Evolutionary conservation across 2,113 vertebrate genomes (phyloP), one percentile per base, ranked within the genome.

Genomic region (Lycaon pictus): DNA sequence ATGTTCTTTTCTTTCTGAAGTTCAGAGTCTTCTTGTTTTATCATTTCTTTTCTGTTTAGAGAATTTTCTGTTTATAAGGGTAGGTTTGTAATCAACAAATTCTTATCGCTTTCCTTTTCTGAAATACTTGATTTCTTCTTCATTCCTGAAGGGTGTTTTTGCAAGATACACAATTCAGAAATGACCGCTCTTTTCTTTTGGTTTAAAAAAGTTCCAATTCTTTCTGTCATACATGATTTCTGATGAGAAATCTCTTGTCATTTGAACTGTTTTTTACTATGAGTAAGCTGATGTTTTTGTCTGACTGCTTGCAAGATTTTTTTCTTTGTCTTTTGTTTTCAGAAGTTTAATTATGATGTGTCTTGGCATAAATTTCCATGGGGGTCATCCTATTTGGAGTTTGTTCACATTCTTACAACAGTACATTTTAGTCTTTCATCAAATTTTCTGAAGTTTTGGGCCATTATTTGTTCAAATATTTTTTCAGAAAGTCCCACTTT

Each of bases 301-400:
- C 51, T 84, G 56, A 77, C 48, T 77, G 16, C 19, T 76, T 94
- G 94, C 25, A 95, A 81, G 23, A 51, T n/a, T 62, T 80, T 80
- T 88, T 56, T 11, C 8, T 53, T 55, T 58, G 72, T 62, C 32
- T 81, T 83, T 81, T 72, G 43, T 72, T 37, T 95, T 81, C 55
- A 87, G n/a, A 81, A 55, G 19, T 93, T 90, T 85, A 94, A 77
- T 74, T 88, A 81, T 69, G 37, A 89, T 89, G 53, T 60, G 29
- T 53, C 51, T 93, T 83, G 63, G 32, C 51, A 53, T 77, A 60
- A n/a, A 51, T 92, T 84, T 77, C 35, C 37, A 20, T 22, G 32
- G 25, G 25, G 13, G 19, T 93, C 88, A 35, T 95, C 27, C 8
- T n/a, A 63, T 71, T 90, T 82, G 37, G 27, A 81, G 53, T 88